Evolutionary conservation across 2,888 invertebrate species (phyloP), one percentile per base, ranked within the genome.

Genomic region (Synanthedon tipuliformis): DNA sequence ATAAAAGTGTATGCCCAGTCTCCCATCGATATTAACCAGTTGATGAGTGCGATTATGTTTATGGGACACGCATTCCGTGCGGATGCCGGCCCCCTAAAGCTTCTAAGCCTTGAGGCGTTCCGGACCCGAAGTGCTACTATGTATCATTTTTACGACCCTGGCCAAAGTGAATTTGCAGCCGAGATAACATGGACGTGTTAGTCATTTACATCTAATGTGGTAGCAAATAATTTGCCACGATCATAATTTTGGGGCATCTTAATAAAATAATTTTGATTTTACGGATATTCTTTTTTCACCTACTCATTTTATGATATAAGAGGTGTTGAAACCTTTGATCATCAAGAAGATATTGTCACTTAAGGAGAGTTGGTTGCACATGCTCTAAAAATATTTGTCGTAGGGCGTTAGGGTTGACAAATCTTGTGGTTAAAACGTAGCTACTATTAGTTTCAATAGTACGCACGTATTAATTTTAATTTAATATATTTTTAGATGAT

Each of bases 161-260:
- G 73, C 77, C 71, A 82, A 86, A 85, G 84, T 84, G 85, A 86
- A 85, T 85, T 82, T 80, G 78, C 74, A 73, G 68, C 73, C 65
- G 68, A 78, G 83, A 84, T 86, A 82, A 79, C 75, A 77, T 65
- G 76, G 72, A 76, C 75, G 76, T 78, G 80, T 81, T 73, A 74
- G 76, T 72, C 76, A 75, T 82, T 83, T 81, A 78, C 76, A 76
- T 75, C 64, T 65, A 69, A 71, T 69, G 66, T 56, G 59, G 59
- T 62, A 61, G 60, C 61, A 52, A 60, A 61, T 61, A 63, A 49
- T 49, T 49, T n/a, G n/a, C 13, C n/a, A 15, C 45, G 45, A 45
- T 13, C 45, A 45, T 45, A 15, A 45, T 45, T 13, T 13, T 15
- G 49, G 16, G 16, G 16, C 1, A 15, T 16, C 49, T 16, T 34